A percentile compares a stretch with the other conserved stretches of the same genome.
Conservation (phyloP, 2,113 vertebrate species). For the Phylloscopus trochilus region DNA sequence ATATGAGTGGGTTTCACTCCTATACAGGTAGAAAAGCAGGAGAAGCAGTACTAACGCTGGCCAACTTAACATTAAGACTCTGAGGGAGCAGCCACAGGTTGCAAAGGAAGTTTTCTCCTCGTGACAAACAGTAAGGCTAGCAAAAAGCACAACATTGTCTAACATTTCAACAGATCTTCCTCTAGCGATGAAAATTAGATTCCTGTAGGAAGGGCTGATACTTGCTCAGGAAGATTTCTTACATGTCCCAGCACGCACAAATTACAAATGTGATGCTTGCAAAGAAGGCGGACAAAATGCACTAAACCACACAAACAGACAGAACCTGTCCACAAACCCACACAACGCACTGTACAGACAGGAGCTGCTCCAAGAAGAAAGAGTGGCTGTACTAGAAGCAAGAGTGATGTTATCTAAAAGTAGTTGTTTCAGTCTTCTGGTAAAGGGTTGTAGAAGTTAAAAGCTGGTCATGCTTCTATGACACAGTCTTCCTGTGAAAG, state of each 20-base stretch:
- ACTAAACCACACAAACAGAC: slow-evolving; percentile 6
- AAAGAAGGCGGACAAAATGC: not conserved
- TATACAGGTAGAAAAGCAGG: not conserved
- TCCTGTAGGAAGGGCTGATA: not conserved
- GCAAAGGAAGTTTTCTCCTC: not conserved
- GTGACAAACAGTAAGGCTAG: not conserved
- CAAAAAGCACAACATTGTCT: not conserved
- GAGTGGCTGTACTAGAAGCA: not conserved
- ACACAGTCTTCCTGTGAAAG: not conserved
- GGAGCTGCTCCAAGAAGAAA: not conserved
- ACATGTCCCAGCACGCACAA: not conserved
- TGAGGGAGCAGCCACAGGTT: not conserved
- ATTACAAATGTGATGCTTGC: not conserved
- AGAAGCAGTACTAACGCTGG: not conserved
- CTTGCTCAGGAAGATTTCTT: not conserved
- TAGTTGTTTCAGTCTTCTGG: not conserved
- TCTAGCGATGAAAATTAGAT: not conserved
- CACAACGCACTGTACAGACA: not conserved
- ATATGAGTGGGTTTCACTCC: not conserved
- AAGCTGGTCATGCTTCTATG: not conserved
- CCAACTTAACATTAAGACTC: not conserved
- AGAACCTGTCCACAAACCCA: slow-evolving; percentile 21
- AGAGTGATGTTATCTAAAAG: not conserved
- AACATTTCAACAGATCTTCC: not conserved
- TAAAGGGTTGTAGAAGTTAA: not conserved